Percentiles rank a stretch among this genome's conserved stretches.
Evolutionary conservation across 2,888 invertebrate genomes (phyloP).

Genomic region (Apodemia mormo): DNA sequence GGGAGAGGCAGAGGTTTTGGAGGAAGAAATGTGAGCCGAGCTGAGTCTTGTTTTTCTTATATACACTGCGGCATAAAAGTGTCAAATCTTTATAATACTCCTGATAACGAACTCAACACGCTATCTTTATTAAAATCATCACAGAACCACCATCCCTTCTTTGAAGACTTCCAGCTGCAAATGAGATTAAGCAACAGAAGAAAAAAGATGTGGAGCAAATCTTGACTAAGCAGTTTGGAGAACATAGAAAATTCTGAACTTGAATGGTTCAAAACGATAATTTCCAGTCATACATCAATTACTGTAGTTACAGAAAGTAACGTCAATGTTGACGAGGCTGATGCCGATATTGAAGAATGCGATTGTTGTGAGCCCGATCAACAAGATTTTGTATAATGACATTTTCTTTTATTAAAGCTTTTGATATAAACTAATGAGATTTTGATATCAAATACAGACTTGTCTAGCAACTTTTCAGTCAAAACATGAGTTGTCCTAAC

Average conservation of each 20-base stretch:
- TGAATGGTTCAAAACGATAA: no score
- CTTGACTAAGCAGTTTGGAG: no score
- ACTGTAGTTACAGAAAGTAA: not conserved
- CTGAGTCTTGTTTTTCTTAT: not conserved
- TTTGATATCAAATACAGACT: not conserved
- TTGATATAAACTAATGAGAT: not conserved
- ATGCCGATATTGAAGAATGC: not conserved
- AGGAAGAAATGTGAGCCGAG: not conserved
- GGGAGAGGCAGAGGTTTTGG: not conserved
- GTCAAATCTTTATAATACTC: not conserved
- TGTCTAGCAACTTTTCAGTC: not conserved
- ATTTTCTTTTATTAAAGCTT: not conserved
- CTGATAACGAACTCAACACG: not conserved
- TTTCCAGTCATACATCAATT: no score
- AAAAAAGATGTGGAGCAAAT: no score
- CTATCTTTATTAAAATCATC: not conserved
- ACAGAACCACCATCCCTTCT: no score
- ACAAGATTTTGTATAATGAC: not conserved
- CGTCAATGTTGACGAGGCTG: not conserved
- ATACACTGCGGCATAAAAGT: not conserved
- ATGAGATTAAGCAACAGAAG: not conserved
- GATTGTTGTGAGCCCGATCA: not conserved
- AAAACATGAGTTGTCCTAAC: no score
- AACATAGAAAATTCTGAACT: no score
- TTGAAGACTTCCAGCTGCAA: no score